phyloP scores from a whole-genome alignment of 2,888 invertebrate species.

The Athetis lepigone region DNA sequence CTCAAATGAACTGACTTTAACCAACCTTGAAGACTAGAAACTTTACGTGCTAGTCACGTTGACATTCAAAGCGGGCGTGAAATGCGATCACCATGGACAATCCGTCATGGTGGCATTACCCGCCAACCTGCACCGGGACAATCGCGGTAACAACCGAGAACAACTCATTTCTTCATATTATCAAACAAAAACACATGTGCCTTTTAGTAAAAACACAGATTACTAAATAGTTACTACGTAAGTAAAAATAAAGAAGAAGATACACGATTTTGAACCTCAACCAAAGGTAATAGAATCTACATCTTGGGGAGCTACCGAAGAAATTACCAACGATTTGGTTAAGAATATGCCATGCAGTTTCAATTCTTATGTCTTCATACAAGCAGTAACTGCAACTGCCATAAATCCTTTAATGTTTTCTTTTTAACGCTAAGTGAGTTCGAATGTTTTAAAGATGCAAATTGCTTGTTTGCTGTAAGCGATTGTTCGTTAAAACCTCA shows the following conservation, averaged over 20 bases:
- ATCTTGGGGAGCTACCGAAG: not conserved
- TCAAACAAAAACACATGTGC: slow-evolving; percentile 21
- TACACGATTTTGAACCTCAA: slow-evolving; percentile 29
- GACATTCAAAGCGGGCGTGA: slow-evolving; percentile 52
- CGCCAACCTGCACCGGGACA: slow-evolving; percentile 48
- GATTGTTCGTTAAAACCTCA: slow-evolving; percentile 60
- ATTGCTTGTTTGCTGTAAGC: slow-evolving; percentile 53
- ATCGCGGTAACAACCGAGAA: slow-evolving; percentile 50
- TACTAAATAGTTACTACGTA: no score
- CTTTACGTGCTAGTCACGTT: slow-evolving; percentile 50
- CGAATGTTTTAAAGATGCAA: slow-evolving; percentile 47
- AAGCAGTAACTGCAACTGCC: slow-evolving; percentile 1
- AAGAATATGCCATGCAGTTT: slow-evolving; percentile 16
- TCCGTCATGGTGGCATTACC: slow-evolving; percentile 50
- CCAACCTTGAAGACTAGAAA: slow-evolving; percentile 58
- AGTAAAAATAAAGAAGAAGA: slow-evolving; percentile 10
- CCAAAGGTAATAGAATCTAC: not conserved
- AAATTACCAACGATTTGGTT: slow-evolving; percentile 1
- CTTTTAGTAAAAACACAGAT: no score
- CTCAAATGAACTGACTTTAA: slow-evolving; percentile 29
- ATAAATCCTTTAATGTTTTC: slow-evolving; percentile 25
- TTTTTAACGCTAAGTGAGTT: slow-evolving; percentile 49
- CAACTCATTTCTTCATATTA: slow-evolving; percentile 45
- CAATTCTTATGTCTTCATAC: slow-evolving; percentile 24
- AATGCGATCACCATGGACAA: slow-evolving; percentile 50